Percentiles rank a stretch among this genome's conserved stretches.
These are phyloP conservation scores for Sanderia malayensis DNA, from an alignment of 30 jellyfish, hydroid and myxozoan genomes.

Conservation along the genomic window DNA sequence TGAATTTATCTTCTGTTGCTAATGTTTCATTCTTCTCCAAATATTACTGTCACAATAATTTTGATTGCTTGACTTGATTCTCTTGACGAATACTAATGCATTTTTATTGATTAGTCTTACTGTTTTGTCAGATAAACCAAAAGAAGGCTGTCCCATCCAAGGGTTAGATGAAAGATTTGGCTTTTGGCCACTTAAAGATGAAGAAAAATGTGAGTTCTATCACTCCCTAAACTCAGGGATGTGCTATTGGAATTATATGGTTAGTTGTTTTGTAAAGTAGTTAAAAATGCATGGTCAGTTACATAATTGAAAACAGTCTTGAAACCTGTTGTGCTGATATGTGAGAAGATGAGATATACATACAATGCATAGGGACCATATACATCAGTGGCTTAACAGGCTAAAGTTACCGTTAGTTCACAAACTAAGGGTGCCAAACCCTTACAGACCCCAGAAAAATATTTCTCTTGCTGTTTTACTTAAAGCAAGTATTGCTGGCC, in stretches of 20 bases:
- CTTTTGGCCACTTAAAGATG: slow-evolving; percentile 1
- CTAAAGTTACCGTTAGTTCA: background rate
- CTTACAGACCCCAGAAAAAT: background rate
- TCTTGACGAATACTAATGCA: background rate
- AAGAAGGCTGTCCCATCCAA: slow-evolving; percentile 2
- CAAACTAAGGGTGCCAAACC: slow-evolving; percentile 1
- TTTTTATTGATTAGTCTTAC: background rate
- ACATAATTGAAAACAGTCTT: background rate
- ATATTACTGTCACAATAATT: background rate
- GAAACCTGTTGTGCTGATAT: background rate
- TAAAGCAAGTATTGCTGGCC: slow-evolving; percentile 1
- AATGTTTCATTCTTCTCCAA: background rate
- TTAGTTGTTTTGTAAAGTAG: background rate
- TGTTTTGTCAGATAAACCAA: background rate
- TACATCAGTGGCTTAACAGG: background rate
- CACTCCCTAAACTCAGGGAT: slow-evolving; percentile 1
- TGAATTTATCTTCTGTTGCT: background rate
- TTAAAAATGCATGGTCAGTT: background rate
- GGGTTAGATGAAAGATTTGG: slow-evolving; percentile 1
- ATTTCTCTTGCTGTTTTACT: background rate
- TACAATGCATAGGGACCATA: slow-evolving; percentile 1
- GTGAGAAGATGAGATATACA: background rate
- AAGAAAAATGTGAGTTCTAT: background rate
- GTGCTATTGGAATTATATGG: background rate
- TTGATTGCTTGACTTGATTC: background rate